Base-by-base conservation (phyloP, 2,797 vertebrate species). In the Salarias fasciatus region DNA sequence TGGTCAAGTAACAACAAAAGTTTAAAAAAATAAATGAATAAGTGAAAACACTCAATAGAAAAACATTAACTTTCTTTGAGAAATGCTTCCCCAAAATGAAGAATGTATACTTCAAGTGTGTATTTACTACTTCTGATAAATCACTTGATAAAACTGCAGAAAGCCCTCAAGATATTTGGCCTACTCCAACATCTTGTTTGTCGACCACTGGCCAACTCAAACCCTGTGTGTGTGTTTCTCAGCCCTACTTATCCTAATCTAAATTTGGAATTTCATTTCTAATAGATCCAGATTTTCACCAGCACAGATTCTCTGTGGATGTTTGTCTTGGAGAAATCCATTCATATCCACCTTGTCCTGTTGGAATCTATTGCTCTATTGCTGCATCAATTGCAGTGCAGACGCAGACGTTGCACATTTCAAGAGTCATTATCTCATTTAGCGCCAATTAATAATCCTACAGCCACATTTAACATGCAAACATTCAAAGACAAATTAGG, bases 401-500 rank as follows among this genome's bases (percentile, higher is more conserved):
- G 28, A 58, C 33, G 29, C 66, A 47, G 52, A 63, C 33, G 8
- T 53, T 7, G 12, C 54, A 63, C 40, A 72, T 61, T 67, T 74
- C 64, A 59, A 68, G 31, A 18, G 47, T 64, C 54, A 45, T n/a
- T n/a, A 51, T 58, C 60, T 72, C 47, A 9, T 80, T 77, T 51
- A 40, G 52, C 72, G 15, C 14, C 47, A 40, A 13, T 66, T 51
- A 70, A 69, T 70, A 53, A 75, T 73, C 67, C 62, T 42, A 47
- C 63, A 64, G 75, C 78, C 53, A 53, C 43, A 71, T 72, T 61
- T 61, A 79, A 75, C 41, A 68, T 58, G 61, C 45, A 41, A 74
- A 66, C 64, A 76, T 64, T 69, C 24, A 15, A 24, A 66, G 71
- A 66, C 65, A 69, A 75, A 80, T 79, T 75, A 77, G 59, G 56